Evolutionary conservation across 1,140 invertebrate species (phyloP).

Genomic region (Cyphomyrmex costatus): DNA sequence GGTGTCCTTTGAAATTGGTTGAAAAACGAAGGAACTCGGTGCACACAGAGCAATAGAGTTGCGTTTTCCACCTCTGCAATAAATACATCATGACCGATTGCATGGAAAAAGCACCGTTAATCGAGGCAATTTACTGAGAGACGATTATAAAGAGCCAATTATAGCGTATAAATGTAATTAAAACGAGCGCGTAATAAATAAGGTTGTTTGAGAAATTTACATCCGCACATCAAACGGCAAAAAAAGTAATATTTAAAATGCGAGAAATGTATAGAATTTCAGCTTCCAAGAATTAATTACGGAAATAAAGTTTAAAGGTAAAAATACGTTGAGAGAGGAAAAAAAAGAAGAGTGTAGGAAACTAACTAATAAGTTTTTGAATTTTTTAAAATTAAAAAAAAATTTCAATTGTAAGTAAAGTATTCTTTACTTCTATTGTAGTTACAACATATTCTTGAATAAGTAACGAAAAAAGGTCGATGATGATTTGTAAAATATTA

Average conservation of each 20-base stretch:
- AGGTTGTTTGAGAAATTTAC: slow-evolving; percentile 1
- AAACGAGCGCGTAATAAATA: slow-evolving; percentile 12
- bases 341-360: too few relatives aligned
- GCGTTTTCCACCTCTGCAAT: slow-evolving; percentile 25
- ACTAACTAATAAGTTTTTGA: neutral
- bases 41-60: neutral
- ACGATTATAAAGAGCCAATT: slow-evolving; percentile 8
- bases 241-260: neutral
- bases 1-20: slow-evolving; percentile 20
- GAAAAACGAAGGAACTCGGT: slow-evolving; percentile 61
- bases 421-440: neutral
- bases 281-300: neutral
- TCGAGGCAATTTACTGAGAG: slow-evolving; percentile 46
- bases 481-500: too few relatives aligned
- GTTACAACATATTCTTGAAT: neutral
- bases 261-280: neutral
- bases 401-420: neutral
- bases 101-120: slow-evolving; percentile 40
- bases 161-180: slow-evolving; percentile 40
- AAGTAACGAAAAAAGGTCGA: neutral
- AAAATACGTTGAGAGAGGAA: neutral
- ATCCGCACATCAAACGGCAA: neutral
- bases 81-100: slow-evolving; percentile 13
- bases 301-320: neutral
- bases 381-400: neutral